Evolutionary conservation across 2,888 invertebrate species (phyloP).

Genomic region (Chloroclysta siterata): DNA sequence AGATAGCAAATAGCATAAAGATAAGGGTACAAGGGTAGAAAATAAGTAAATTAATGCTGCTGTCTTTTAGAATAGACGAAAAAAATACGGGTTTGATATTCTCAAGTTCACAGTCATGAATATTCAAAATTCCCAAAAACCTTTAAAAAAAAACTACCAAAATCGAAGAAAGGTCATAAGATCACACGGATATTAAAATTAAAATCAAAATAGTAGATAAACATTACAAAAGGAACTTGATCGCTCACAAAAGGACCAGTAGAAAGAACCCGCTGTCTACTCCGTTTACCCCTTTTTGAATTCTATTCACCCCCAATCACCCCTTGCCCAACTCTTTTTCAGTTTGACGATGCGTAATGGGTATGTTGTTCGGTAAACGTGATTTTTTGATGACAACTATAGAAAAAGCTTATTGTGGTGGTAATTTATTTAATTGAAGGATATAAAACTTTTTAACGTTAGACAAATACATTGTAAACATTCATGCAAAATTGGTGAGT

Average conservation of each 20-base stretch:
- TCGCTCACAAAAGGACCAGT: slow-evolving; percentile 46
- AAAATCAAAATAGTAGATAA: slow-evolving; percentile 55
- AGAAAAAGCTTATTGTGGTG: slow-evolving; percentile 1
- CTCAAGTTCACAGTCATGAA: slow-evolving; percentile 6
- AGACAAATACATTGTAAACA: no score
- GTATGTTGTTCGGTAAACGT: slow-evolving; percentile 24
- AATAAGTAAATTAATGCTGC: no score
- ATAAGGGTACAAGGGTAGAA: no score
- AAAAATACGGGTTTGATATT: not conserved
- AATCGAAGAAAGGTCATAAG: slow-evolving; percentile 34
- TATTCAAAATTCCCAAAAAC: slow-evolving; percentile 9
- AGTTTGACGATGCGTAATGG: slow-evolving; percentile 20
- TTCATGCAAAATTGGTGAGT: no score
- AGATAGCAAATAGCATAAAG: no score
- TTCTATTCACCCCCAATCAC: slow-evolving; percentile 11
- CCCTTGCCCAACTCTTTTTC: slow-evolving; percentile 17
- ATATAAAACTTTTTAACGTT: not conserved
- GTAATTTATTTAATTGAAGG: slow-evolving; percentile 1
- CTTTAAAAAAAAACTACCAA: not conserved
- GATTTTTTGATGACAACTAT: slow-evolving; percentile 21
- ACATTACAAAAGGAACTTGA: slow-evolving; percentile 56
- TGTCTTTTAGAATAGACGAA: no score
- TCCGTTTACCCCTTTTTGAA: slow-evolving; percentile 15
- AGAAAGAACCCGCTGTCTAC: slow-evolving; percentile 38
- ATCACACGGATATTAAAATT: slow-evolving; percentile 63